Conservation (phyloP, 1,140 invertebrate genomes). For the Dendroctonus valens region DNA sequence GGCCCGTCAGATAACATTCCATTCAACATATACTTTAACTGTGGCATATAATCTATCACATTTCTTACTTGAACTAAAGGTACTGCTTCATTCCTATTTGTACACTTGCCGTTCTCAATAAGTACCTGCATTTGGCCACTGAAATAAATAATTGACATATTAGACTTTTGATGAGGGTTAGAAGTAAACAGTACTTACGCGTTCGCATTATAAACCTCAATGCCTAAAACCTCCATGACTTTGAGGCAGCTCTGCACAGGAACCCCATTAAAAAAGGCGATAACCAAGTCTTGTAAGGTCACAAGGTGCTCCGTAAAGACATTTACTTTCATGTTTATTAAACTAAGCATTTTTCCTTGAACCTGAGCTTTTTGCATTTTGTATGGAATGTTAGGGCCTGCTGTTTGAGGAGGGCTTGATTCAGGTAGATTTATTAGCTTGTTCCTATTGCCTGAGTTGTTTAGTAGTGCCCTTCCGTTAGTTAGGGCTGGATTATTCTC, state of each 20-base stretch:
- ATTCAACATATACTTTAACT: constrained; percentile 76
- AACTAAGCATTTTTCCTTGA: constrained; percentile 76
- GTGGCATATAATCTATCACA: constrained; percentile 82
- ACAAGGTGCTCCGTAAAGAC: constrained; percentile 76
- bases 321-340: constrained; percentile 83
- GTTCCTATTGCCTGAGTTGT: constrained; percentile 35
- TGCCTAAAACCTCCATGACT: constrained; percentile 72
- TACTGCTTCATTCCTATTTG: constrained; percentile 60
- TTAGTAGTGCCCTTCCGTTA: constrained; percentile 54
- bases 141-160: constrained; percentile 38
- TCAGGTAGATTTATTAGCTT: constrained; percentile 64
- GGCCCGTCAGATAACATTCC: constrained; percentile 48
- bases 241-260: constrained; percentile 71
- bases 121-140: constrained; percentile 74
- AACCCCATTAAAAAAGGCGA: constrained; percentile 75
- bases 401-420: constrained; percentile 54
- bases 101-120: constrained; percentile 69
- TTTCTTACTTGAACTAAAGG: constrained; percentile 76
- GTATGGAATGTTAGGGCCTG: constrained; percentile 65
- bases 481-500: constrained; percentile 31
- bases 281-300: constrained; percentile 76
- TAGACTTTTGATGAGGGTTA: constrained; percentile 3
- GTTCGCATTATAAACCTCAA: constrained; percentile 79
- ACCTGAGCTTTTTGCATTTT: constrained; percentile 76
- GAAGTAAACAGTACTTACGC: constrained; percentile 60